A percentile compares a stretch with the other conserved stretches of the same genome.
These are phyloP conservation scores for Tenthredo mesomela DNA, from an alignment of 2,888 invertebrate genomes.

Conservation along the genomic window DNA sequence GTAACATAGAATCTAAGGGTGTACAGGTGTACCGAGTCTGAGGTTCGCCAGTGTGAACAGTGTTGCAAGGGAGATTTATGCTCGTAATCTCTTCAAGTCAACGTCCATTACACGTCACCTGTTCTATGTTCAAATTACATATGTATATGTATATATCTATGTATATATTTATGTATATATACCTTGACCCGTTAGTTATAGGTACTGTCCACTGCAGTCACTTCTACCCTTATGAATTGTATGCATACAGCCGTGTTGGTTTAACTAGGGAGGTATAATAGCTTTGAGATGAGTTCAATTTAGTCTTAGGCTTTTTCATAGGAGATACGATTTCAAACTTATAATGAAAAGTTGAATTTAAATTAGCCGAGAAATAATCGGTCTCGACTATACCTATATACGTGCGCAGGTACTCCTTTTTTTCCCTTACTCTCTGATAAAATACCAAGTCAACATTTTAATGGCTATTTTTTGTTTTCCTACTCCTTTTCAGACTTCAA, in stretches of 20 bases:
- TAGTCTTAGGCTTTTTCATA: neutral
- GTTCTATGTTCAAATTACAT: conserved; percentile 32
- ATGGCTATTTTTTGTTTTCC: neutral
- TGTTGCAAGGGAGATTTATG: conserved; percentile 46
- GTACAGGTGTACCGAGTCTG: conserved; percentile 8
- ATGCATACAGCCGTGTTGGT: neutral
- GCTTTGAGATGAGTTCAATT: neutral
- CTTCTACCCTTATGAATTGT: neutral
- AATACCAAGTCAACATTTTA: conserved; percentile 11
- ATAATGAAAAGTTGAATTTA: conserved; percentile 18
- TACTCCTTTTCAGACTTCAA: neutral
- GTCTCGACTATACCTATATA: neutral
- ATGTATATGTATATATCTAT: neutral
- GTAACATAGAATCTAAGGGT: neutral
- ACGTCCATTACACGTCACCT: conserved; percentile 49
- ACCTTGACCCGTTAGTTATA: conserved; percentile 16
- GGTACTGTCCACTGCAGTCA: neutral
- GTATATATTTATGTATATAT: neutral
- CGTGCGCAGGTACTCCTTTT: neutral
- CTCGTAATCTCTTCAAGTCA: conserved; percentile 49
- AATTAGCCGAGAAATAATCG: conserved; percentile 15
- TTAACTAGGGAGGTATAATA: neutral
- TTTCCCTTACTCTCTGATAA: neutral
- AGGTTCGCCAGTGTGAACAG: conserved; percentile 30
- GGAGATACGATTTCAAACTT: conserved; percentile 18